phyloP scores from a whole-genome alignment of 1,140 invertebrate genomes.

The Mactra quadrangularis region DNA sequence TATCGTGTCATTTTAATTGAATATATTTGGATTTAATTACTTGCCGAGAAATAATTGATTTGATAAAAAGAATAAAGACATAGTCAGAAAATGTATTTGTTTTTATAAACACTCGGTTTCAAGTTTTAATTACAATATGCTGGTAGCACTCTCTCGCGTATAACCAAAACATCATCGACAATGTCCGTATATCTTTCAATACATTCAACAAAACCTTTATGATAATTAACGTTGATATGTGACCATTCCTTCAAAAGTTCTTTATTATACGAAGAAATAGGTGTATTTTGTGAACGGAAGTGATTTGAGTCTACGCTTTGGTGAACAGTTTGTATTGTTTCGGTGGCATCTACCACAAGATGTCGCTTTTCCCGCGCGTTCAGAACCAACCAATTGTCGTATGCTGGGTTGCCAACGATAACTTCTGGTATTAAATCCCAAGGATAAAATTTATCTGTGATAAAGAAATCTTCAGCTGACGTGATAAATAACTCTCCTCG shows the following conservation, averaged over 20 bases:
- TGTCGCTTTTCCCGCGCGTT: background rate
- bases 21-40: too few relatives aligned
- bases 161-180: constrained; percentile 15
- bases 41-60: too few relatives aligned
- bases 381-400: constrained; percentile 35
- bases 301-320: background rate
- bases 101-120: too few relatives aligned
- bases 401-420: constrained; percentile 11
- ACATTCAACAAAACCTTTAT: constrained; percentile 31
- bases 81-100: too few relatives aligned
- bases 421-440: constrained; percentile 30
- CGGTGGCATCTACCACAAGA: constrained; percentile 10
- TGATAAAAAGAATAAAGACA: too few relatives aligned
- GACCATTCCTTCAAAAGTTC: constrained; percentile 8
- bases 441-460: constrained; percentile 20
- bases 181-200: constrained; percentile 32
- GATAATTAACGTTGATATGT: constrained; percentile 9
- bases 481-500: constrained; percentile 23
- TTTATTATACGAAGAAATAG: constrained; percentile 8
- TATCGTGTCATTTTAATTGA: too few relatives aligned
- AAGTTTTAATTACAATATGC: constrained; percentile 11
- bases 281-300: background rate
- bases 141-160: background rate
- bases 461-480: constrained; percentile 43
- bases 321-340: constrained; percentile 20